These are phyloP conservation scores for Cinara cedri DNA, from an alignment of 2,888 invertebrate genomes.

Conservation along the genomic window DNA sequence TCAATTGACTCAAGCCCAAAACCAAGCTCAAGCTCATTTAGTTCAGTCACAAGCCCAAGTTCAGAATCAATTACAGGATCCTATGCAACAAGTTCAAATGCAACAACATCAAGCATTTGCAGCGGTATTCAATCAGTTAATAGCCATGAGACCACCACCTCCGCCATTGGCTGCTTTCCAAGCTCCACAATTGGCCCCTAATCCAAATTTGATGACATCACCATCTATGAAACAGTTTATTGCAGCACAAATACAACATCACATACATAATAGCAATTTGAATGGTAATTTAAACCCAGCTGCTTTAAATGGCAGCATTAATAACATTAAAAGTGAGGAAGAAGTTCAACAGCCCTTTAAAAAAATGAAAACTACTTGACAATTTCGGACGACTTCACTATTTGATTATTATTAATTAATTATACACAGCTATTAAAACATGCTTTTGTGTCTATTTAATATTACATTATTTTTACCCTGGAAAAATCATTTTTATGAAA, in stretches of 20 bases:
- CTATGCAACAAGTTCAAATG: constrained; percentile 50
- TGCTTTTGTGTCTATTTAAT: constrained; percentile 4
- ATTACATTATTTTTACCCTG: constrained; percentile 7
- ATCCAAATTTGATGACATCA: constrained; percentile 53
- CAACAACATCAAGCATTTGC: constrained; percentile 55
- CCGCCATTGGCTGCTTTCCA: constrained; percentile 49
- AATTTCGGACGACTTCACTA: background rate
- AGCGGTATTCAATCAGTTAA: constrained; percentile 52
- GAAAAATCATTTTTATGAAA: background rate
- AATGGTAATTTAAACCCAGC: constrained; percentile 55
- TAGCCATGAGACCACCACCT: constrained; percentile 50
- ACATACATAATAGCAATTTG: constrained; percentile 46
- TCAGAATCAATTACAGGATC: constrained; percentile 54
- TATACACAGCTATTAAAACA: constrained; percentile 14
- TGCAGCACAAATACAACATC: constrained; percentile 55
- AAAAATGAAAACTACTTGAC: constrained; percentile 58
- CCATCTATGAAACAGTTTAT: constrained; percentile 54
- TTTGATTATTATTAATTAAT: constrained; percentile 12
- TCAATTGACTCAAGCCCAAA: constrained; percentile 51
- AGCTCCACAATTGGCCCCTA: constrained; percentile 46
- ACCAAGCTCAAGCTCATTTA: constrained; percentile 55
- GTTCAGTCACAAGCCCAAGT: constrained; percentile 50
- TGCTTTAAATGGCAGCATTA: constrained; percentile 57
- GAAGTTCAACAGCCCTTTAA: constrained; percentile 58
- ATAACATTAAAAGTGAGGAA: constrained; percentile 55